Evolutionary conservation across 2,888 invertebrate genomes (phyloP).

Genomic region (Colostygia pectinataria): DNA sequence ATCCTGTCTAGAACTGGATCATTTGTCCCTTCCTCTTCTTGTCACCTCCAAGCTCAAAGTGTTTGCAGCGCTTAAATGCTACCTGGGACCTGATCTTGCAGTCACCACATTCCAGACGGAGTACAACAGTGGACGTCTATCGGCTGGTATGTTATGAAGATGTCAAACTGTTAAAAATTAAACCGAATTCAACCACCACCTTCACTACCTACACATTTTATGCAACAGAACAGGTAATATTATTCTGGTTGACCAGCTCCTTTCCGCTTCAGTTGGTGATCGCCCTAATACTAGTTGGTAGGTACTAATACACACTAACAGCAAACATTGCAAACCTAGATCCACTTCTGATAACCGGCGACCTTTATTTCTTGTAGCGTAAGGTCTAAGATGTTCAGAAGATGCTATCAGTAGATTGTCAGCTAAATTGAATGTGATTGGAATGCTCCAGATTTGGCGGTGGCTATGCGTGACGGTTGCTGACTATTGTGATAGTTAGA

Average conservation of each 20-base stretch:
- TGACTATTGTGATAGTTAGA: background rate
- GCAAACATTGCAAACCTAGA: background rate
- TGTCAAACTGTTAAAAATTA: too few species aligned
- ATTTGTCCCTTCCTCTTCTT: slow-evolving; percentile 99
- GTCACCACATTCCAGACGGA: slow-evolving; percentile 99
- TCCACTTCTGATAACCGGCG: background rate
- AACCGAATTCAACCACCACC: too few species aligned
- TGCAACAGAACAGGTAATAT: too few species aligned
- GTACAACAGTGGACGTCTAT: too few species aligned
- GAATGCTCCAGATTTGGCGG: slow-evolving; percentile 59
- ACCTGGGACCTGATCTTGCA: slow-evolving; percentile 99
- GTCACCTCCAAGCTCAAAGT: slow-evolving; percentile 99
- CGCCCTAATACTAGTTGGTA: too few species aligned
- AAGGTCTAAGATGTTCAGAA: slow-evolving; percentile 10
- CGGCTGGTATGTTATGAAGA: too few species aligned
- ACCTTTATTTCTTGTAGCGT: background rate
- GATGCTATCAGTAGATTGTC: slow-evolving; percentile 23
- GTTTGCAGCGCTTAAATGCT: slow-evolving; percentile 98
- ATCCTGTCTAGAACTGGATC: slow-evolving; percentile 95
- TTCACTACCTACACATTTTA: too few species aligned
- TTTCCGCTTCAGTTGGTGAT: too few species aligned
- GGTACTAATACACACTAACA: too few species aligned
- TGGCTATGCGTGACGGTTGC: slow-evolving; percentile 1
- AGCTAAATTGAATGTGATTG: slow-evolving; percentile 59
- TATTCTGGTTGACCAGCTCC: too few species aligned